Evolutionary conservation across 2,888 invertebrate genomes (phyloP).

Genomic region (Drosophila tripunctata): DNA sequence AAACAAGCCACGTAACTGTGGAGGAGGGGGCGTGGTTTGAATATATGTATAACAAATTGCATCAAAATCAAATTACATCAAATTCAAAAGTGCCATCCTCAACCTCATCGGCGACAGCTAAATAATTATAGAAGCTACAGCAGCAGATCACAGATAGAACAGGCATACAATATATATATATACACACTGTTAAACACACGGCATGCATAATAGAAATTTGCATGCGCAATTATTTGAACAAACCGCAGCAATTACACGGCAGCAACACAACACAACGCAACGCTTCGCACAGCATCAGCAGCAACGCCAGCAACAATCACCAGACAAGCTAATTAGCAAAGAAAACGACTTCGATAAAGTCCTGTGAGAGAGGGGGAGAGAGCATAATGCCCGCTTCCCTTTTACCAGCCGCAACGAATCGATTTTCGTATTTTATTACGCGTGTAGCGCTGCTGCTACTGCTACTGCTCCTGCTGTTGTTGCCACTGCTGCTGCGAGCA

Average conservation of each 20-base stretch:
- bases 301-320: conserved; percentile 26
- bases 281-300: conserved; percentile 28
- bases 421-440: conserved; percentile 80
- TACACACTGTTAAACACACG: conserved; percentile 1
- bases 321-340: conserved; percentile 73
- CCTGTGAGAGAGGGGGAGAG: conserved; percentile 20
- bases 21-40: neutral
- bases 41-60: conserved; percentile 55
- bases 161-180: conserved; percentile 50
- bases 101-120: conserved; percentile 45
- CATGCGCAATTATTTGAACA: conserved; percentile 79
- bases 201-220: conserved; percentile 76
- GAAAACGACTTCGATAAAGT: conserved; percentile 35
- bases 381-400: conserved; percentile 1
- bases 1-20: neutral
- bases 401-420: conserved; percentile 72
- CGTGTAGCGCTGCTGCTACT: conserved; percentile 43
- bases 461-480: conserved; percentile 7
- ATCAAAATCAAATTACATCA: conserved; percentile 81
- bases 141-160: conserved; percentile 73
- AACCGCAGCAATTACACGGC: conserved; percentile 76
- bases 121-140: conserved; percentile 70
- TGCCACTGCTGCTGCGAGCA: conserved; percentile 41
- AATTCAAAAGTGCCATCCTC: conserved; percentile 71
- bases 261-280: conserved; percentile 67